Evolutionary conservation across 2,888 invertebrate genomes (phyloP).

Genomic region (Drosophila mettleri): DNA sequence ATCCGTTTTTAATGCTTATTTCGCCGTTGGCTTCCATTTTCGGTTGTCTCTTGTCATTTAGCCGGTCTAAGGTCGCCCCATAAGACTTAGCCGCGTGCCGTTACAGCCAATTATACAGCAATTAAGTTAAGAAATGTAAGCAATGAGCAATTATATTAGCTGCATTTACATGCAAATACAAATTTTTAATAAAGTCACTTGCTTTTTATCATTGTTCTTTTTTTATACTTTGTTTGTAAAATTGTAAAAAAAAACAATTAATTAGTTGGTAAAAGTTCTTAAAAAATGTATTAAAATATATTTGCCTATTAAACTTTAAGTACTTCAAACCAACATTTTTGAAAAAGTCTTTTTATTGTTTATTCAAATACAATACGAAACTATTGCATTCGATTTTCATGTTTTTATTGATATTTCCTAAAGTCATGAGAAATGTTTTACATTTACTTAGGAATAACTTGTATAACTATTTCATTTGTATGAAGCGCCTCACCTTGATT

Average conservation of each 20-base stretch:
- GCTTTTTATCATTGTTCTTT: background rate
- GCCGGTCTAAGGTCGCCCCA: slow-evolving; percentile 26
- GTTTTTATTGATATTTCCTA: too few species aligned
- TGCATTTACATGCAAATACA: slow-evolving; percentile 13
- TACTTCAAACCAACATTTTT: too few species aligned
- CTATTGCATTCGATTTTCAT: too few species aligned
- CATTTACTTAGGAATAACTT: background rate
- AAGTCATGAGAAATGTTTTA: too few species aligned
- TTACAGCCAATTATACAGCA: slow-evolving; percentile 10
- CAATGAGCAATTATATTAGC: slow-evolving; percentile 6
- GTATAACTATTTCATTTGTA: background rate
- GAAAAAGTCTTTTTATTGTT: too few species aligned
- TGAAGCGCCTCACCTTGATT: slow-evolving; percentile 6
- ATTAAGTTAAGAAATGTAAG: slow-evolving; percentile 8
- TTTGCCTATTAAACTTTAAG: too few species aligned
- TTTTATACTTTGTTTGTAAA: background rate
- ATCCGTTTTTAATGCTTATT: slow-evolving; percentile 30
- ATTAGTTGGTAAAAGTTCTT: too few species aligned
- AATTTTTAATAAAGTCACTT: background rate
- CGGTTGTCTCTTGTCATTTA: slow-evolving; percentile 31
- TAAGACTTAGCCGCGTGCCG: slow-evolving; percentile 18
- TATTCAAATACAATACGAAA: too few species aligned
- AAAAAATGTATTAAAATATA: too few species aligned
- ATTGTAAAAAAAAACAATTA: too few species aligned
- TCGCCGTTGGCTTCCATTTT: slow-evolving; percentile 23